phyloP scores from a whole-genome alignment of 2,797 vertebrate species.

The Gymnoscopelus braueri region DNA sequence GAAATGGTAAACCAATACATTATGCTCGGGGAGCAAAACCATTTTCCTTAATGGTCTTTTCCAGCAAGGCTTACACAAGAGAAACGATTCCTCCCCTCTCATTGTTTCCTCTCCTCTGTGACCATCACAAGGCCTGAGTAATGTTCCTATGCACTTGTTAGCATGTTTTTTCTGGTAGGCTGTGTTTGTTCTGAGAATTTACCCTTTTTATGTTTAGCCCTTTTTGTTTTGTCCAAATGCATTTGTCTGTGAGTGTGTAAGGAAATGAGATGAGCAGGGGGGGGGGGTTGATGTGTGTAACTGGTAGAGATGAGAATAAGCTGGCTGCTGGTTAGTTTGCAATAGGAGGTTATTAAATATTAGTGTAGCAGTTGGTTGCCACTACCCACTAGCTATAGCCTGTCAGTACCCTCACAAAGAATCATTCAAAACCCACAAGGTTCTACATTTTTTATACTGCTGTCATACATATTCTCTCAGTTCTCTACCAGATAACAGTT shows the following conservation, averaged over 20 bases:
- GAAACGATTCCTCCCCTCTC: slow-evolving; percentile 74
- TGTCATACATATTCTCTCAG: slow-evolving; percentile 37
- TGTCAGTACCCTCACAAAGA: slow-evolving; percentile 23
- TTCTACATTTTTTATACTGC: slow-evolving; percentile 45
- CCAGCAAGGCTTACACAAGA: slow-evolving; percentile 78
- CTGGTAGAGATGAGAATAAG: slow-evolving; percentile 58
- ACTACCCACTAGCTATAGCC: slow-evolving; percentile 49
- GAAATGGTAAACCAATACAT: slow-evolving; percentile 83
- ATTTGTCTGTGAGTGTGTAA: slow-evolving; percentile 73
- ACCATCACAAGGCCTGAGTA: slow-evolving; percentile 80
- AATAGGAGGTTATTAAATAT: slow-evolving; percentile 61
- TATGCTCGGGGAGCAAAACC: slow-evolving; percentile 78
- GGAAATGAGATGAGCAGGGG: slow-evolving; percentile 58
- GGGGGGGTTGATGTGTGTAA: slow-evolving; percentile 56
- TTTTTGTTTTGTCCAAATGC: slow-evolving; percentile 69
- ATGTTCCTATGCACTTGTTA: slow-evolving; percentile 86
- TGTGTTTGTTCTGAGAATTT: slow-evolving; percentile 73
- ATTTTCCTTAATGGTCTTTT: slow-evolving; percentile 82
- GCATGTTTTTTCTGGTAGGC: slow-evolving; percentile 79
- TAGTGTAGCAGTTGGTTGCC: slow-evolving; percentile 57
- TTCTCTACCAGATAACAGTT: slow-evolving; percentile 58
- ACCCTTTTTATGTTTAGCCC: slow-evolving; percentile 48
- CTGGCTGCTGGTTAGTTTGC: slow-evolving; percentile 47
- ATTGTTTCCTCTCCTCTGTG: slow-evolving; percentile 76
- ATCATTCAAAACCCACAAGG: slow-evolving; percentile 39